Conservation (phyloP, 2,797 vertebrate genomes). For the Schizothorax lantsangensis region DNA sequence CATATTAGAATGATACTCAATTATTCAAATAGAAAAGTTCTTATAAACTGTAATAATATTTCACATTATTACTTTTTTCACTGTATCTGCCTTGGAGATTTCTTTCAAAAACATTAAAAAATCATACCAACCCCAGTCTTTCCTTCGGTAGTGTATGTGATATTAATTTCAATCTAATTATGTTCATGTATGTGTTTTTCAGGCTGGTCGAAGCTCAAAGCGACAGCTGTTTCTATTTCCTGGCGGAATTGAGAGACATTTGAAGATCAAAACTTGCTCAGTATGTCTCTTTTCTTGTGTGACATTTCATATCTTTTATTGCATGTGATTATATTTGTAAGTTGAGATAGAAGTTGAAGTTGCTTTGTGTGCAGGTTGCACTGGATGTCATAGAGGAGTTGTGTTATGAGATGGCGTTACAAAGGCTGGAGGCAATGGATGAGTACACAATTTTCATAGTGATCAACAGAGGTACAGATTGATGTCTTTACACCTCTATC, state of each 20-base stretch:
- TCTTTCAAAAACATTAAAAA: too few relatives aligned
- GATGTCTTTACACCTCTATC: conserved; percentile 48
- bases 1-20: too few relatives aligned
- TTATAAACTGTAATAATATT: neutral
- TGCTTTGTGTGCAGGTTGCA: conserved; percentile 80
- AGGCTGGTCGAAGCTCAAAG: conserved; percentile 97
- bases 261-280: conserved; percentile 96
- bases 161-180: neutral
- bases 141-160: neutral
- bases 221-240: conserved; percentile 95
- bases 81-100: neutral
- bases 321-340: neutral
- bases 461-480: conserved; percentile 81
- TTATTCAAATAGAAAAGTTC: neutral
- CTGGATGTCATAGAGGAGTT: conserved; percentile 93
- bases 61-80: neutral
- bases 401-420: conserved; percentile 93
- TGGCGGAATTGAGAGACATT: conserved; percentile 91
- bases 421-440: conserved; percentile 83
- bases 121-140: neutral
- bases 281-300: conserved; percentile 74
- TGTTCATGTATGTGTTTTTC: neutral
- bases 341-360: neutral
- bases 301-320: neutral
- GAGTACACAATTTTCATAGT: conserved; percentile 94